phyloP scores from a whole-genome alignment of 2,113 vertebrate genomes.

The Octodon degus region DNA sequence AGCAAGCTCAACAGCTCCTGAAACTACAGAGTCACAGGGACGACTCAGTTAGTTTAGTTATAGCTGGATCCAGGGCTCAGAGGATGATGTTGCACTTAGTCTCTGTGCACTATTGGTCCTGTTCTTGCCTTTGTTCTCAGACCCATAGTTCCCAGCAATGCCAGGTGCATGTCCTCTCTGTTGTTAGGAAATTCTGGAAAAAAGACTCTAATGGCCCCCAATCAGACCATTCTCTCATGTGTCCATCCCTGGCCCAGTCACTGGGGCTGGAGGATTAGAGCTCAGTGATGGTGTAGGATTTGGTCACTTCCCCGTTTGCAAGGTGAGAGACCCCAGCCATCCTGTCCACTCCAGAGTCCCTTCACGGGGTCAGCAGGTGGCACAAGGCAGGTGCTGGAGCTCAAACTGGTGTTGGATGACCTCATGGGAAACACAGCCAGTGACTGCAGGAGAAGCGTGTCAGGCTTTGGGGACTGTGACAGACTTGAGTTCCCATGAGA shows the following conservation, averaged over 20 bases:
- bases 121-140: not conserved
- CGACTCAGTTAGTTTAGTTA: not conserved
- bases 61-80: not conserved
- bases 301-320: not conserved
- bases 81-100: not conserved
- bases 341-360: not conserved
- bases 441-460: not conserved
- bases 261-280: not conserved
- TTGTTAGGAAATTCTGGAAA: not conserved
- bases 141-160: not conserved
- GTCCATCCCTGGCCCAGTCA: not conserved
- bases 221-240: not conserved
- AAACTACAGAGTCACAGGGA: not conserved
- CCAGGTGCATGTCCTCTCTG: not conserved
- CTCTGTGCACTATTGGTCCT: not conserved
- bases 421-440: not conserved
- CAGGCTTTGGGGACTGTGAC: not conserved
- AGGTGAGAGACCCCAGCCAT: not conserved
- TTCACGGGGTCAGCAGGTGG: fast-evolving
- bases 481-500: not conserved
- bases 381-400: not conserved
- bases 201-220: not conserved
- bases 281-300: not conserved
- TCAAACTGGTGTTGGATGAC: not conserved
- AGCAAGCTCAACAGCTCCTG: not conserved